phyloP scores from a whole-genome alignment of 2,113 vertebrate species.

The Ciconia stormi region DNA sequence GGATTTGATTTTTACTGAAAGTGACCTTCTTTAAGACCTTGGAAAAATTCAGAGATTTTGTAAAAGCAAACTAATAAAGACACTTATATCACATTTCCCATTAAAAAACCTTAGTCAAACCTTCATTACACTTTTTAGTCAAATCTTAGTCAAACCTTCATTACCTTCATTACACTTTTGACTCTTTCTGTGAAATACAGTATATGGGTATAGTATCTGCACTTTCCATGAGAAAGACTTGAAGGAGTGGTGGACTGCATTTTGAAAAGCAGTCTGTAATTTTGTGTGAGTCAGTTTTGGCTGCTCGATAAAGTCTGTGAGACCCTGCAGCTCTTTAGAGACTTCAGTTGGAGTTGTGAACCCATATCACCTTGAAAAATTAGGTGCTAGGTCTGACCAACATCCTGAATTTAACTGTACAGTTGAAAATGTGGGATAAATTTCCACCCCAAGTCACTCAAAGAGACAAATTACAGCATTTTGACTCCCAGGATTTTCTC shows the following conservation, averaged over 20 bases:
- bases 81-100: neutral
- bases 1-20: neutral
- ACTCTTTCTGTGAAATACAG: neutral
- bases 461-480: neutral
- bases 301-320: neutral
- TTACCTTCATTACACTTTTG: neutral
- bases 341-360: neutral
- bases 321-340: neutral
- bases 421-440: neutral
- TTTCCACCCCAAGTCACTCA: neutral
- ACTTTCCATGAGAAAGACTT: neutral
- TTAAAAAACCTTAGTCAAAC: neutral
- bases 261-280: neutral
- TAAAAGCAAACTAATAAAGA: neutral
- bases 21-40: neutral
- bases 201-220: neutral
- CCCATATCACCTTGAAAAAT: neutral
- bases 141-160: neutral
- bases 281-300: neutral
- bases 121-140: neutral
- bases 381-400: neutral
- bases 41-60: neutral
- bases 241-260: neutral
- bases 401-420: neutral
- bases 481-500: neutral